Conservation (phyloP, 2,113 vertebrate genomes). For the Bos indicus region DNA sequence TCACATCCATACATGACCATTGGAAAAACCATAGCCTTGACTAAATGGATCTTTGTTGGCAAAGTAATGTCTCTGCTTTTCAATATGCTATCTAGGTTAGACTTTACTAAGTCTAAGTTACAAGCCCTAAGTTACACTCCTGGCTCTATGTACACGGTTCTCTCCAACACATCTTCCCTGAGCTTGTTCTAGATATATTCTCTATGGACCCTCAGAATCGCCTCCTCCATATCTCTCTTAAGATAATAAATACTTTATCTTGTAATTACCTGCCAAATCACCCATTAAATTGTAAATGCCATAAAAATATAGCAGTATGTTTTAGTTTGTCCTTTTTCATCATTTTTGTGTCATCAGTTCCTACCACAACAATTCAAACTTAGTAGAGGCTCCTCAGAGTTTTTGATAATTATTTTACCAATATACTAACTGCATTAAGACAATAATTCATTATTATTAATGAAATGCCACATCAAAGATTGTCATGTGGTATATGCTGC, state of each 20-base stretch:
- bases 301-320: background rate
- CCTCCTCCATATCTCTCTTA: background rate
- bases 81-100: too few species aligned
- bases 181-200: too few species aligned
- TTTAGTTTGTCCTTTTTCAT: background rate
- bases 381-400: background rate
- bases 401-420: background rate
- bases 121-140: background rate
- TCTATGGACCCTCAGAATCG: background rate
- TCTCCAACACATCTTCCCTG: background rate
- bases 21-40: too few species aligned
- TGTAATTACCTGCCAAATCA: background rate
- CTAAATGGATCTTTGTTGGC: too few species aligned
- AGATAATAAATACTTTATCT: background rate
- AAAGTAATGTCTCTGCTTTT: too few species aligned
- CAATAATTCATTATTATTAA: background rate
- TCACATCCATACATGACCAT: too few species aligned
- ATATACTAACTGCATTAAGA: background rate
- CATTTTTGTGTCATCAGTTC: background rate
- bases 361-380: background rate
- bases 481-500: background rate
- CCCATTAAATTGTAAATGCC: background rate
- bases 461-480: background rate
- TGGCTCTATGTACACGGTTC: fast-evolving
- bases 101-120: background rate